Percentiles rank a stretch among this genome's conserved stretches.
Evolutionary conservation across 1,140 invertebrate species (phyloP).

Genomic region (Drosophila jambulina): DNA sequence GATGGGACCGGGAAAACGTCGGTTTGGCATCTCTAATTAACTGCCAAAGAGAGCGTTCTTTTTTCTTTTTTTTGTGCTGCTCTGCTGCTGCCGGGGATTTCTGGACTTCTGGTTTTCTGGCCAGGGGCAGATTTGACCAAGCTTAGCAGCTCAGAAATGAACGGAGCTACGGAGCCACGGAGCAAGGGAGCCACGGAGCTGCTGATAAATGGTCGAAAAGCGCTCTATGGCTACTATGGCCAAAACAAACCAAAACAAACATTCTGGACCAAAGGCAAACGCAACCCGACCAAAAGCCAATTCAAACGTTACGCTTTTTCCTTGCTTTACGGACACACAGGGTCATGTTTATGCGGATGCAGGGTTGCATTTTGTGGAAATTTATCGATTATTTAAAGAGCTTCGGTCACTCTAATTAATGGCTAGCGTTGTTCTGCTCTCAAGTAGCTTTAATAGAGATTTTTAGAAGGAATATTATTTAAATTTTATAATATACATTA

Average conservation of each 20-base stretch:
- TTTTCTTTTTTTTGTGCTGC: background rate
- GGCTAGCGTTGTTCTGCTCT: background rate
- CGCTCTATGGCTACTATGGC: conserved; percentile 18
- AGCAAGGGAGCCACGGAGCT: background rate
- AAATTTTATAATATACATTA: background rate
- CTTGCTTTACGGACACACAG: background rate
- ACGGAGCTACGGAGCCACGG: conserved; percentile 1
- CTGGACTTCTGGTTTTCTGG: conserved; percentile 14
- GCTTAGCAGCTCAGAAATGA: conserved; percentile 27
- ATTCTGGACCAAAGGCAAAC: conserved; percentile 18
- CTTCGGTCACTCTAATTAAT: background rate
- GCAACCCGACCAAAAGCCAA: conserved; percentile 43
- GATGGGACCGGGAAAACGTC: background rate
- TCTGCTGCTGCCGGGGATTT: conserved; percentile 6
- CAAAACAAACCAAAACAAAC: conserved; percentile 28
- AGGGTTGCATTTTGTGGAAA: background rate
- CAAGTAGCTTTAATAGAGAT: background rate
- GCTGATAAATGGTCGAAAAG: conserved; percentile 61
- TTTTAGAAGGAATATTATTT: background rate
- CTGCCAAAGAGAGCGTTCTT: conserved; percentile 26
- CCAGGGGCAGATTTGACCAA: conserved; percentile 29
- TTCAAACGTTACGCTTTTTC: conserved; percentile 43
- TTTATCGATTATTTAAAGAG: background rate
- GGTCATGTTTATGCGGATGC: conserved; percentile 2
- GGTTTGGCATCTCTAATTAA: conserved; percentile 48